Conservation (phyloP, 2,113 vertebrate species). For the Sprattus sprattus region DNA sequence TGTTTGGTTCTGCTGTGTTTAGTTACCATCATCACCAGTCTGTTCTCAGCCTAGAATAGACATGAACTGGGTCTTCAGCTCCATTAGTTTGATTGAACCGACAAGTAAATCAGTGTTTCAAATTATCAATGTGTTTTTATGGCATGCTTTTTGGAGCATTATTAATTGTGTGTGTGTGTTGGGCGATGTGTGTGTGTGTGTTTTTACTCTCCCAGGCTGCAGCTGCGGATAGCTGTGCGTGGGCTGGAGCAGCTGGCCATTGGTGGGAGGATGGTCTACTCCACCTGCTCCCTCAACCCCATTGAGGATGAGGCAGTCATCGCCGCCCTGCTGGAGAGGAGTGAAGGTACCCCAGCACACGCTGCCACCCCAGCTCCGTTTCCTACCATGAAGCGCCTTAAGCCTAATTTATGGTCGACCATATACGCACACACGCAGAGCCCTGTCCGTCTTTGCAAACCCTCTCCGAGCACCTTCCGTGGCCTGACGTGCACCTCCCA, state of each 20-base stretch:
- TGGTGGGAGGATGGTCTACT: conserved; percentile 96
- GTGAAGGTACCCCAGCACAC: conserved; percentile 77
- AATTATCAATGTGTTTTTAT: background rate
- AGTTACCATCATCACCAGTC: no score
- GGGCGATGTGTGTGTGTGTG: conserved; percentile 11
- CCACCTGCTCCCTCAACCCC: conserved; percentile 94
- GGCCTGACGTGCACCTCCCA: no score
- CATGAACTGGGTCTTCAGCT: no score
- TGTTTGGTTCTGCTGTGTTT: no score
- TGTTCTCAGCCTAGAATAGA: background rate
- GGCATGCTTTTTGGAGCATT: background rate
- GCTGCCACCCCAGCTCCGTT: background rate
- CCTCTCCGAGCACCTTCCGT: no score
- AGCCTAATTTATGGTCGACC: no score
- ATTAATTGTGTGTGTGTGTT: background rate
- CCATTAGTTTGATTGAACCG: background rate
- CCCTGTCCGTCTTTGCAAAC: no score
- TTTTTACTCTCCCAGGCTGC: conserved; percentile 72
- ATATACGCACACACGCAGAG: no score
- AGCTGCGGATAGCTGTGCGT: conserved; percentile 90
- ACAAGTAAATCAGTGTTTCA: background rate
- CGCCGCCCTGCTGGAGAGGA: conserved; percentile 88
- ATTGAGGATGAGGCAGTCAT: conserved; percentile 95
- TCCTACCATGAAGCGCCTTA: background rate
- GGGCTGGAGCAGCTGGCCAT: conserved; percentile 92